These are phyloP conservation scores for Cassiopea xamachana DNA, from an alignment of 30 jellyfish, hydroid and myxozoan genomes.

Conservation along the genomic window DNA sequence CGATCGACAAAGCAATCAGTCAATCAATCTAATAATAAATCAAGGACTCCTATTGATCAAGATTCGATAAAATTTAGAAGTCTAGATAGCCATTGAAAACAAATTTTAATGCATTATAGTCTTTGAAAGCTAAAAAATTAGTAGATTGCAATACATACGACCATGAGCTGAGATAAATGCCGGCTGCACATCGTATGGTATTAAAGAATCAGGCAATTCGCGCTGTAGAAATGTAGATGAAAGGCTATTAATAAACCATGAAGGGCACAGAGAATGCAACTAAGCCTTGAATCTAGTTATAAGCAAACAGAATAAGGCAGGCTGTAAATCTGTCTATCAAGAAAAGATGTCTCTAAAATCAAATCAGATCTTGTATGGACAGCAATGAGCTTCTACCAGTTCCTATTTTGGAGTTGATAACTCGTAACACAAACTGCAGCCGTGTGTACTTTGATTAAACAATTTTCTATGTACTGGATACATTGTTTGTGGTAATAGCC, in stretches of 20 bases:
- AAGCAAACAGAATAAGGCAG: not conserved
- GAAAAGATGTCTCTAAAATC: not conserved
- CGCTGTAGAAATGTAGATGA: constrained; percentile 37
- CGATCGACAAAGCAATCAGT: not conserved
- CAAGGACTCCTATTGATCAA: not conserved
- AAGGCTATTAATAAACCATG: not conserved
- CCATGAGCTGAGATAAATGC: constrained; percentile 77
- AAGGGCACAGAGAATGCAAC: not conserved
- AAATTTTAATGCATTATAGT: no score
- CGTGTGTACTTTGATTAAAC: not conserved
- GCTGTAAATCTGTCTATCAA: not conserved
- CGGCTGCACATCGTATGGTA: constrained; percentile 89
- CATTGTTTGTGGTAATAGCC: not conserved
- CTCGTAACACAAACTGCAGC: not conserved
- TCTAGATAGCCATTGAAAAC: no score
- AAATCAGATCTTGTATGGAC: not conserved
- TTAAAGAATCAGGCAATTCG: constrained; percentile 86
- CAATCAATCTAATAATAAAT: not conserved
- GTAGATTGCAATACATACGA: constrained; percentile 13
- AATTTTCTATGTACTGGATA: not conserved
- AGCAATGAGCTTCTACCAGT: not conserved
- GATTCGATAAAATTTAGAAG: not conserved
- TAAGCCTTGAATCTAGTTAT: not conserved
- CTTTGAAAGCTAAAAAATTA: no score
- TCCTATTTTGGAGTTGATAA: not conserved